Base-by-base conservation (phyloP, 2,113 vertebrate genomes). In the Mellivora capensis region DNA sequence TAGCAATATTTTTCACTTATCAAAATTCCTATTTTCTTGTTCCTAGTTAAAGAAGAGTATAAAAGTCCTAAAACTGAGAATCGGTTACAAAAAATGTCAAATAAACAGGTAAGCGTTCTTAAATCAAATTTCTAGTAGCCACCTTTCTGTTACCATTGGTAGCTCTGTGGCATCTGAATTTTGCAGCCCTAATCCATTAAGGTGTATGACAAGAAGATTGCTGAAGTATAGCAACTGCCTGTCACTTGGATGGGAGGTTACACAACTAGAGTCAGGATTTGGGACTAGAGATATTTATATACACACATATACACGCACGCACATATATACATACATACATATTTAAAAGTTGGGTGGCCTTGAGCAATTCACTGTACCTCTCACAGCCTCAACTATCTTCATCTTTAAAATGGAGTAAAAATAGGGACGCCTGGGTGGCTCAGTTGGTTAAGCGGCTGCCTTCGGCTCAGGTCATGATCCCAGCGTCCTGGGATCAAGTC, bases 1-100 rank as follows among this genome's bases (percentile, higher is more conserved):
- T 12, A 83, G 1, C 49, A 74, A 88, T 2, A 69, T 54, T 61
- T 89, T 85, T 82, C 12, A 93, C 47, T 90, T 90, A 87, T 54
- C 54, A 76, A 62, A 95, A 88, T 86, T 37, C 95, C 47, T 95
- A 2, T 94, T 97, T 44, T 98, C 44, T 98, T 93, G 2, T 37
- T 98, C 98, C 62, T 89, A 99, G 99, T 98, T 97, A 99, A 99
- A 98, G 99, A 99, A 98, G 99, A 99, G 39, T 98, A 83, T 97
- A 98, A 98, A 97, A 98, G 96, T 98, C 89, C 98, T 95, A 98
- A 98, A 98, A 97, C 94, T 97, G 99, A 99, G 71, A 98, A 39
- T 96, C 98, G 96, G 62, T 87, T 95, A 88, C 99, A 98, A 92
- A 99, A 98, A 98, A 71, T 98, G 76, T 47, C 98, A 93, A 98